Evolutionary conservation across 1,140 invertebrate species (phyloP).

Genomic region (Pachyrhynchus sulphureomaculatus): DNA sequence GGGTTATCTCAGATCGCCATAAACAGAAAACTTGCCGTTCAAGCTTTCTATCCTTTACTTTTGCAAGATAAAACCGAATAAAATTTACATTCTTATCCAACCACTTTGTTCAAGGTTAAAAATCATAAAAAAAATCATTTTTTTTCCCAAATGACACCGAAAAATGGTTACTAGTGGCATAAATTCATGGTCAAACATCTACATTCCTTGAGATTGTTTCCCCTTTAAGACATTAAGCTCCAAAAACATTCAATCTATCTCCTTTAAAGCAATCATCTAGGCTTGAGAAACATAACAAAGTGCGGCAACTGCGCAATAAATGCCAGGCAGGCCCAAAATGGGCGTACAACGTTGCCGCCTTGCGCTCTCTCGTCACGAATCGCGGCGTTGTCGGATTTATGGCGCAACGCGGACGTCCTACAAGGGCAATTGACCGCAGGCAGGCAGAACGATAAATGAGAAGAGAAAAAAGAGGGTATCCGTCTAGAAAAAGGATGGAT

Average conservation of each 20-base stretch:
- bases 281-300: not conserved
- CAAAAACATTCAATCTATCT: not conserved
- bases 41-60: not conserved
- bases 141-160: constrained; percentile 1
- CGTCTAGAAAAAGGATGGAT: constrained; percentile 4
- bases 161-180: not conserved
- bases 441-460: not conserved
- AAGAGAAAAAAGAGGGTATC: not conserved
- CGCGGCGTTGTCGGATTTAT: constrained; percentile 4
- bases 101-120: not conserved
- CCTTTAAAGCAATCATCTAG: not conserved
- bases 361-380: constrained; percentile 1
- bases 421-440: constrained; percentile 30
- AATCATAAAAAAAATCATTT: not conserved
- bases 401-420: constrained; percentile 19
- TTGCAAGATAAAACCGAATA: not conserved
- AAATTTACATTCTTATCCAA: too few relatives aligned
- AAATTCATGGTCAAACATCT: constrained; percentile 6
- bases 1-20: not conserved
- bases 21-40: not conserved
- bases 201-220: not conserved
- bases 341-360: constrained; percentile 10
- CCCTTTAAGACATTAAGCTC: not conserved
- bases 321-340: not conserved
- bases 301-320: constrained; percentile 15